These are phyloP conservation scores for Osmoderma eremita DNA, from an alignment of 2,888 invertebrate species.

Conservation along the genomic window DNA sequence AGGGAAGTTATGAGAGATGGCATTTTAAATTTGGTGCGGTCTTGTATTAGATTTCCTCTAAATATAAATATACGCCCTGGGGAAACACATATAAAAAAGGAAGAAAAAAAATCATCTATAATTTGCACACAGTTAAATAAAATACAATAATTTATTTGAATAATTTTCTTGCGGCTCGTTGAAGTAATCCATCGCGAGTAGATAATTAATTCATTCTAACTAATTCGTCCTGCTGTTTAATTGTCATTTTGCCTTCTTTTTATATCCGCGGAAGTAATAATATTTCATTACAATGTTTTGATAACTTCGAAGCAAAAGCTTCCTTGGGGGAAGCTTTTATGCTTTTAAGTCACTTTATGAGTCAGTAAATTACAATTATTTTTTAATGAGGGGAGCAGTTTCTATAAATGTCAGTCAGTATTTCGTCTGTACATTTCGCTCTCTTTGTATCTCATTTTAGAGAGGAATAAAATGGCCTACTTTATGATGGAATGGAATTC, in stretches of 20 bases:
- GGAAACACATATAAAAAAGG: too few species aligned
- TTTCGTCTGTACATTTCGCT: slow-evolving; percentile 13
- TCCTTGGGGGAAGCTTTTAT: slow-evolving; percentile 25
- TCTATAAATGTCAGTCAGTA: slow-evolving; percentile 32
- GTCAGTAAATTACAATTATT: slow-evolving; percentile 33
- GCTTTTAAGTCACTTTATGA: slow-evolving; percentile 27
- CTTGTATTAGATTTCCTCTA: background rate
- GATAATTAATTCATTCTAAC: background rate
- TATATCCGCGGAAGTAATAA: slow-evolving; percentile 13
- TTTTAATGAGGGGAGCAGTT: slow-evolving; percentile 29
- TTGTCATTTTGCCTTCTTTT: background rate
- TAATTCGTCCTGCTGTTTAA: background rate
- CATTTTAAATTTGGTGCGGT: slow-evolving; percentile 10
- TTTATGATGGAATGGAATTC: slow-evolving; percentile 5
- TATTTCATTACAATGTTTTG: slow-evolving; percentile 35
- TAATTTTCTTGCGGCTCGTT: background rate
- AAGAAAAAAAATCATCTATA: background rate
- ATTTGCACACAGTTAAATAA: background rate
- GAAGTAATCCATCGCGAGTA: background rate
- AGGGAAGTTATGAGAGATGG: background rate
- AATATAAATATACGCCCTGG: too few species aligned
- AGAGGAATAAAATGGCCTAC: slow-evolving; percentile 15
- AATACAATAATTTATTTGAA: background rate
- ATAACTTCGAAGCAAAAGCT: slow-evolving; percentile 23
- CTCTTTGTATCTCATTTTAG: slow-evolving; percentile 8